These are phyloP conservation scores for Leptosomus discolor DNA, from an alignment of 2,113 vertebrate species.

Conservation along the genomic window DNA sequence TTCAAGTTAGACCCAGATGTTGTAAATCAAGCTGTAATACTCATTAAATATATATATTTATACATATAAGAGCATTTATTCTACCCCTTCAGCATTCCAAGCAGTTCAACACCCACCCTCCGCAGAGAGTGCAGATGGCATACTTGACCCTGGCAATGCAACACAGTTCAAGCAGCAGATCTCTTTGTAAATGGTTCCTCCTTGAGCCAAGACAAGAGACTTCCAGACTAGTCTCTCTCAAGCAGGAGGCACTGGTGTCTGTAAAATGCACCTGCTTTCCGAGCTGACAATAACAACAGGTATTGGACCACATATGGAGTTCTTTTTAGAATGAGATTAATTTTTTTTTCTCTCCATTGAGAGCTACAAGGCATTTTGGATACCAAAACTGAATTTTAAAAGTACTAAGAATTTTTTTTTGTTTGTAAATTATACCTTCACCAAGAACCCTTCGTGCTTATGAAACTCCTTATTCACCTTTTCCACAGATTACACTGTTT, in stretches of 20 bases:
- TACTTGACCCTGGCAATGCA: not conserved
- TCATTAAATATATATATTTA: not conserved
- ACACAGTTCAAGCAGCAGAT: not conserved
- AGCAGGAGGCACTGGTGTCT: not conserved
- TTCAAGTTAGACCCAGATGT: not conserved
- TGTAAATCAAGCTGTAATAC: not conserved
- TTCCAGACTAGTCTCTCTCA: not conserved
- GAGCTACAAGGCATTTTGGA: not conserved
- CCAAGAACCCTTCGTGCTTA: not conserved
- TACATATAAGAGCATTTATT: not conserved
- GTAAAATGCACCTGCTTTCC: not conserved
- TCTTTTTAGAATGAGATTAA: not conserved
- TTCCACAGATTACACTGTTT: not conserved
- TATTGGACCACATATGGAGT: accelerated
- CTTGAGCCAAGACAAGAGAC: not conserved
- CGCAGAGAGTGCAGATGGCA: not conserved
- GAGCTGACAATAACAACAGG: not conserved
- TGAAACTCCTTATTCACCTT: not conserved
- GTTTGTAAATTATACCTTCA: not conserved
- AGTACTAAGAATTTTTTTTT: not conserved
- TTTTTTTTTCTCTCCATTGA: not conserved
- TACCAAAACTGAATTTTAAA: not conserved
- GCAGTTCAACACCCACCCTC: not conserved
- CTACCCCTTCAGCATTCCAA: not conserved
- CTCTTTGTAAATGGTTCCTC: not conserved